These are phyloP conservation scores for Antheraea assamensis DNA, from an alignment of 2,888 invertebrate species.

Conservation along the genomic window DNA sequence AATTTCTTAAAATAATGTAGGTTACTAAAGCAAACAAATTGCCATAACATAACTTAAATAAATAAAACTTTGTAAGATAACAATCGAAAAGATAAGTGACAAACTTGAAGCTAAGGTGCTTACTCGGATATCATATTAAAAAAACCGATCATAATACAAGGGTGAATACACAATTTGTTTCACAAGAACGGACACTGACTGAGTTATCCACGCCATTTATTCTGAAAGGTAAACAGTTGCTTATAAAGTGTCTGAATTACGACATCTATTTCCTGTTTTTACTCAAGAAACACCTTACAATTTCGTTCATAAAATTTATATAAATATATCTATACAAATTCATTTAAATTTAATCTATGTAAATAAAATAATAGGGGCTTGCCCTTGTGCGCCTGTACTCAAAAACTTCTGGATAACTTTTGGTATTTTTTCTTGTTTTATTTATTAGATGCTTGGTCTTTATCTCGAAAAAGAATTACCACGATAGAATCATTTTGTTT, in stretches of 20 bases:
- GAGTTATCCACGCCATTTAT: neutral
- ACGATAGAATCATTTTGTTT: too few relatives aligned
- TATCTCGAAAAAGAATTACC: too few relatives aligned
- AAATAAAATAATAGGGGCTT: too few relatives aligned
- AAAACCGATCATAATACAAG: conserved; percentile 13
- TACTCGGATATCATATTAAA: conserved; percentile 5
- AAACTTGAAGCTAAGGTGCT: conserved; percentile 22
- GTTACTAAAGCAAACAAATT: neutral
- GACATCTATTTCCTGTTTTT: neutral
- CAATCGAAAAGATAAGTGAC: neutral
- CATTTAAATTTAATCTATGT: too few relatives aligned
- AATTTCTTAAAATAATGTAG: too few relatives aligned
- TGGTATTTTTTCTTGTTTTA: too few relatives aligned
- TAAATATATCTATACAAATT: too few relatives aligned
- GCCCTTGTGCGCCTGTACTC: too few relatives aligned
- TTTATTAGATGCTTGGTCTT: too few relatives aligned
- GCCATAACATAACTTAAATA: neutral
- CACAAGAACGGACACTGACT: neutral
- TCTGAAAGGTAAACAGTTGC: neutral
- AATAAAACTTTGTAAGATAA: conserved; percentile 1
- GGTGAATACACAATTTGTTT: conserved; percentile 6
- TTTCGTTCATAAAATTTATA: neutral
- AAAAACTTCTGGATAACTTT: too few relatives aligned
- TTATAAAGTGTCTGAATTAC: neutral
- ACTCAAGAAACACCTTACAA: neutral